phyloP scores from a whole-genome alignment of 2,888 invertebrate species.

The Campoplex capitator region DNA sequence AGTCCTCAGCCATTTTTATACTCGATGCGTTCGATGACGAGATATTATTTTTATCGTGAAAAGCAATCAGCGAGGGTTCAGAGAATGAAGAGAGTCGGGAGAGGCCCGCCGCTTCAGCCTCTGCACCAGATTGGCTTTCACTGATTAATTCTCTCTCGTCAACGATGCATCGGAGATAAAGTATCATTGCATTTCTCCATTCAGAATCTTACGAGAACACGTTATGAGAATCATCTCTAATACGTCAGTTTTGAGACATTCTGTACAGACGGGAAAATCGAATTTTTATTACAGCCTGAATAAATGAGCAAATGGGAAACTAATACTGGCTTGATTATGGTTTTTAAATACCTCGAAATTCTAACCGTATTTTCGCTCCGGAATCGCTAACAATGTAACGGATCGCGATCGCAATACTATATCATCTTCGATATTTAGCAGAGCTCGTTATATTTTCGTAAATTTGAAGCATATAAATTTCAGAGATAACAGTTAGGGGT shows the following conservation, averaged over 20 bases:
- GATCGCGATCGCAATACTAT: neutral
- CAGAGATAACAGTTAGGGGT: neutral
- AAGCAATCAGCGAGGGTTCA: neutral
- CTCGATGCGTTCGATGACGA: neutral
- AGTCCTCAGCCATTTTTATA: neutral
- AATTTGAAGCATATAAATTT: neutral
- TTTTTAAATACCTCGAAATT: neutral
- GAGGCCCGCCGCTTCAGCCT: neutral
- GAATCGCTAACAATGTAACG: neutral
- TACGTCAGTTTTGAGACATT: neutral
- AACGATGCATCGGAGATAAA: neutral
- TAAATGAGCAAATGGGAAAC: neutral
- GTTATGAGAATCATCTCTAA: neutral
- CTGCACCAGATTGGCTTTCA: neutral
- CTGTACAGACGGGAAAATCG: neutral
- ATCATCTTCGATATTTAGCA: neutral
- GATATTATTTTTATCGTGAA: neutral
- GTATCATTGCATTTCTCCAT: neutral
- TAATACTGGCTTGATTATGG: no score
- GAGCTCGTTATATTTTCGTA: neutral
- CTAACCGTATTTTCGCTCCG: neutral
- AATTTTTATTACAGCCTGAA: no score
- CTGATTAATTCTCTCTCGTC: neutral
- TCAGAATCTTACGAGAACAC: neutral
- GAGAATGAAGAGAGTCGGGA: conserved; percentile 19